Evolutionary conservation across 2,113 vertebrate genomes (phyloP).

Genomic region (Cololabis saira): DNA sequence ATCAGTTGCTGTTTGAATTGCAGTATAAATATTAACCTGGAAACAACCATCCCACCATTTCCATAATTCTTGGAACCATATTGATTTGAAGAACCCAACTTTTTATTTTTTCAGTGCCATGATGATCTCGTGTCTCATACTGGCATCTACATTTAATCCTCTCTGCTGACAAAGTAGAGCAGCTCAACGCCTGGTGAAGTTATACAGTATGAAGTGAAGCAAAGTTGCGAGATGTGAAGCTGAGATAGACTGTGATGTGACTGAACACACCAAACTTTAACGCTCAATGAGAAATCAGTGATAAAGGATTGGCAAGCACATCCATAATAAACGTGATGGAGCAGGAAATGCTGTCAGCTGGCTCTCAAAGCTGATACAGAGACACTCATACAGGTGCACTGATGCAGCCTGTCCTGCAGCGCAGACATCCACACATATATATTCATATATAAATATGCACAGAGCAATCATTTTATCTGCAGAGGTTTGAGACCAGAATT

Average conservation of each 20-base stretch:
- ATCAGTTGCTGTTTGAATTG: no score
- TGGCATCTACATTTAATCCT: background rate
- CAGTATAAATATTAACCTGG: no score
- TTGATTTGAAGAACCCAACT: no score
- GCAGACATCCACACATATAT: background rate
- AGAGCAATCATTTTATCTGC: background rate
- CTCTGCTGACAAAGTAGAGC: background rate
- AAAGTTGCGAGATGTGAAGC: background rate
- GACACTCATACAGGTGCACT: background rate
- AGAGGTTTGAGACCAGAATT: background rate
- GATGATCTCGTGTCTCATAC: background rate
- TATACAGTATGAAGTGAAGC: no score
- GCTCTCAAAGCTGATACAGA: background rate
- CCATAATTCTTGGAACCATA: no score
- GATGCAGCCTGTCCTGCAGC: background rate
- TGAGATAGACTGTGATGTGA: slow-evolving; percentile 2
- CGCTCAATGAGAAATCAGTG: slow-evolving; percentile 1
- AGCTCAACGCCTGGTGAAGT: background rate
- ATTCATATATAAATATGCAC: background rate
- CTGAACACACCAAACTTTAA: slow-evolving; percentile 4
- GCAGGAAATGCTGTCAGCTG: slow-evolving; percentile 10
- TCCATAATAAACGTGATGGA: slow-evolving; percentile 1
- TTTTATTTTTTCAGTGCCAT: no score
- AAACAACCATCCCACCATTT: no score
- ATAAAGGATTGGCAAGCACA: slow-evolving; percentile 7